Percentiles rank a stretch among this genome's conserved stretches.
phyloP scores from a whole-genome alignment of 2,888 invertebrate species.

The Itoplectis maculator region DNA sequence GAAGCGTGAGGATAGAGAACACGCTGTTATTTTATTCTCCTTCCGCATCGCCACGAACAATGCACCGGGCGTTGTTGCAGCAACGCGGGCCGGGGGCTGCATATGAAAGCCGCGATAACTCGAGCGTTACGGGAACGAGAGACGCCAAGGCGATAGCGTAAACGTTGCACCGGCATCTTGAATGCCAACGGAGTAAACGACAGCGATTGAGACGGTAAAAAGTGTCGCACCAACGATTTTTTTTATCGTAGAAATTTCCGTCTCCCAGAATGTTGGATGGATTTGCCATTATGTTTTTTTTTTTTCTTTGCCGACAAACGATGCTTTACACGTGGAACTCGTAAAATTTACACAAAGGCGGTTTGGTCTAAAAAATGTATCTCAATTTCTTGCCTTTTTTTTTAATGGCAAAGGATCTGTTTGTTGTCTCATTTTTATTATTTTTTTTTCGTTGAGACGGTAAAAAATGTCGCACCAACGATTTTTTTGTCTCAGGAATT shows the following conservation, averaged over 20 bases:
- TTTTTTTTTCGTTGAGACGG: neutral
- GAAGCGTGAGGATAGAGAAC: slow-evolving; percentile 8
- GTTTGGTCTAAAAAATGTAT: neutral
- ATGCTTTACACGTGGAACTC: neutral
- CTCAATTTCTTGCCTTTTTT: neutral
- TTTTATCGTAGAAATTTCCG: neutral
- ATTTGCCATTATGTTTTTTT: neutral
- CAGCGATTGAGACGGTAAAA: neutral
- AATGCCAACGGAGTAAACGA: no score
- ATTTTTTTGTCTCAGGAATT: neutral
- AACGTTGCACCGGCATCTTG: neutral
- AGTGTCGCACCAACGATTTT: neutral
- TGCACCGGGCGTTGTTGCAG: slow-evolving; percentile 30
- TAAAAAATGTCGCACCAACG: neutral
- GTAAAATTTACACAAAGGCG: neutral
- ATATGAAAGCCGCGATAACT: slow-evolving; percentile 52
- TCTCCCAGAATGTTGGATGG: neutral
- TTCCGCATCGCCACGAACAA: slow-evolving; percentile 56
- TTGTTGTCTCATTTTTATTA: neutral
- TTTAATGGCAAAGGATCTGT: neutral
- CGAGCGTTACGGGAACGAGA: slow-evolving; percentile 46
- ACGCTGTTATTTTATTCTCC: slow-evolving; percentile 12
- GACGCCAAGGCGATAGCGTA: slow-evolving; percentile 2
- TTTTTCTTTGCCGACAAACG: no score
- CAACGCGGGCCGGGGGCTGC: neutral